A percentile compares a stretch with the other conserved stretches of the same genome.
Conservation (phyloP, 2,888 invertebrate genomes). For the Junonia oenone region DNA sequence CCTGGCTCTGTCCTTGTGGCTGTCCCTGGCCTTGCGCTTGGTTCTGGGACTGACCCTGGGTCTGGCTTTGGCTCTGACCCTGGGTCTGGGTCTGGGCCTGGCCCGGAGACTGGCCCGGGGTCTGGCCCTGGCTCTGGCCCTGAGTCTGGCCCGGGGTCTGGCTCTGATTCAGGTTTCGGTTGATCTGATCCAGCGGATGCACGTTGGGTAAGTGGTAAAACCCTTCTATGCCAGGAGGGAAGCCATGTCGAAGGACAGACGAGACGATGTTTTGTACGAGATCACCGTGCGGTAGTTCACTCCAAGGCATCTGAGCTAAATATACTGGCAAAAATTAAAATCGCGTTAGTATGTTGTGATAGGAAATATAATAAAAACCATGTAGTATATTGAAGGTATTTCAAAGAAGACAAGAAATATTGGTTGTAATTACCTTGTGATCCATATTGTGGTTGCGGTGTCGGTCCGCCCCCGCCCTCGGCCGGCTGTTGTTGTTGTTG, state of each 20-base stretch:
- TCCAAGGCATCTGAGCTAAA: slow-evolving; percentile 46
- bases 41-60: neutral
- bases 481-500: slow-evolving; percentile 1
- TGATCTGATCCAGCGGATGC: slow-evolving; percentile 12
- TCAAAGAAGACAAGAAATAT: neutral
- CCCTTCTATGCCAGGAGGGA: slow-evolving; percentile 2
- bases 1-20: neutral
- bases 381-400: neutral
- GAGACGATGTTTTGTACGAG: slow-evolving; percentile 50
- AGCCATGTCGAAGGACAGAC: slow-evolving; percentile 47
- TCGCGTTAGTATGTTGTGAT: neutral
- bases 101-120: neutral
- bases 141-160: neutral
- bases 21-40: slow-evolving; percentile 9
- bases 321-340: slow-evolving; percentile 36
- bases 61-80: slow-evolving; percentile 18
- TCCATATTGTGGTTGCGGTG: slow-evolving; percentile 22
- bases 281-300: slow-evolving; percentile 43
- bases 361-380: neutral
- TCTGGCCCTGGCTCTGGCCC: neutral
- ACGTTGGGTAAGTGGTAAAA: slow-evolving; percentile 26
- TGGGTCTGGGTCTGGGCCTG: neutral
- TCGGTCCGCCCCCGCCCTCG: slow-evolving; percentile 23
- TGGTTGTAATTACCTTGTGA: slow-evolving; percentile 30
- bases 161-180: neutral